Conservation (phyloP, 1,140 invertebrate genomes). For the Drosophila arizonae region DNA sequence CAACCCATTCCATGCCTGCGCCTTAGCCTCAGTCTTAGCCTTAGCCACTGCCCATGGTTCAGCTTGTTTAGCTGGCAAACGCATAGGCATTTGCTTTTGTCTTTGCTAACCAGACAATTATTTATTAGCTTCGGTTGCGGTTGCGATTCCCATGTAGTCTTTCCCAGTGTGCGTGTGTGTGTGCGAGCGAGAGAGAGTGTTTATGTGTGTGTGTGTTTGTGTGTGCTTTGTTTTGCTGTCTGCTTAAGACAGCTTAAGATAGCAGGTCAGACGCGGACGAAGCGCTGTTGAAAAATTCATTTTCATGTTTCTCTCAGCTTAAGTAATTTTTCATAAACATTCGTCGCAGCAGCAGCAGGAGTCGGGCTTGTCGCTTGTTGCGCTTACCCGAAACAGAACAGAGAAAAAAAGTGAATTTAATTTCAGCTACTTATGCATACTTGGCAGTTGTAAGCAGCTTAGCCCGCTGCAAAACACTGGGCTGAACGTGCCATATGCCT, state of each 20-base stretch:
- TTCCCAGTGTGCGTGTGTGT: neutral
- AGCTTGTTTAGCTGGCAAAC: no score
- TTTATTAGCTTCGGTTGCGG: constrained; percentile 66
- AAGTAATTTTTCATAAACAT: constrained; percentile 77
- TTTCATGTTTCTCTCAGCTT: constrained; percentile 73
- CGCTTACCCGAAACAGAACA: constrained; percentile 21
- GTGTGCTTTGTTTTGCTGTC: constrained; percentile 57
- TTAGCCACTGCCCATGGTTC: neutral
- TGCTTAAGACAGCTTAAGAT: constrained; percentile 71
- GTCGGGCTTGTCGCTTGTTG: constrained; percentile 43
- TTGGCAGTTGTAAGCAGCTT: constrained; percentile 59
- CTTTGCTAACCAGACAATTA: constrained; percentile 74
- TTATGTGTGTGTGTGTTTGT: constrained; percentile 13
- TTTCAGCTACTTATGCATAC: constrained; percentile 74
- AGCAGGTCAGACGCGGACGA: constrained; percentile 54
- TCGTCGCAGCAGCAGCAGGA: constrained; percentile 11
- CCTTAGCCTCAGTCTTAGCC: neutral
- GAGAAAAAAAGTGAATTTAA: constrained; percentile 43
- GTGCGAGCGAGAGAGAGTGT: neutral
- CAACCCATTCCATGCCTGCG: constrained; percentile 49
- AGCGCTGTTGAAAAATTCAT: constrained; percentile 76
- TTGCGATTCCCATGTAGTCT: constrained; percentile 34
- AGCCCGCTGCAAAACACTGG: constrained; percentile 19
- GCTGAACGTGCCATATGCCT: constrained; percentile 18
- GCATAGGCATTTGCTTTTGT: constrained; percentile 57